These are phyloP conservation scores for Brachirus orientalis DNA, from an alignment of 2,113 vertebrate species.

Conservation along the genomic window DNA sequence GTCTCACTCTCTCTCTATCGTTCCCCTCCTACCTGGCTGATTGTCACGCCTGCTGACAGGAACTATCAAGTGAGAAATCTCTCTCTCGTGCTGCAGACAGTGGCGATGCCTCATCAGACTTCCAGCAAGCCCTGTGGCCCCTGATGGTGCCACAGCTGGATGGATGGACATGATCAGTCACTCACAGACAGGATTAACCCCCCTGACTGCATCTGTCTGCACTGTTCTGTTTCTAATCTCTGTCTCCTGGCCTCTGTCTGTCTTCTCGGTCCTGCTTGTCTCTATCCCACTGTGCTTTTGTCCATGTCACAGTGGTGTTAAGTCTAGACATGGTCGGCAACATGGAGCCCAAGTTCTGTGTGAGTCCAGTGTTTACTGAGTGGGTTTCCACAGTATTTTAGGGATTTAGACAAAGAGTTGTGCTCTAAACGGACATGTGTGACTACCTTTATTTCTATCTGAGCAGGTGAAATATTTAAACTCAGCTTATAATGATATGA, in stretches of 20 bases:
- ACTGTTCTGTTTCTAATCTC: slow-evolving; percentile 69
- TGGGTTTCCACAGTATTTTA: slow-evolving; percentile 20
- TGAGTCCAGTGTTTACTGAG: slow-evolving; percentile 52
- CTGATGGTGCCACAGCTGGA: slow-evolving; percentile 80
- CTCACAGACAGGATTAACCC: slow-evolving; percentile 81
- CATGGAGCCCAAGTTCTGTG: slow-evolving; percentile 37
- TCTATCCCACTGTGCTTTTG: slow-evolving; percentile 62
- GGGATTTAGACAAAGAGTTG: slow-evolving; percentile 21
- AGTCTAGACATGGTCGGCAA: slow-evolving; percentile 56
- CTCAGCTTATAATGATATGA: no score
- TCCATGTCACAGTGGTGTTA: slow-evolving; percentile 66
- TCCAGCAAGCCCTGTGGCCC: slow-evolving; percentile 77
- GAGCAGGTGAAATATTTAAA: slow-evolving; percentile 1
- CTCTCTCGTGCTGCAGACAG: slow-evolving; percentile 66
- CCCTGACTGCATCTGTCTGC: slow-evolving; percentile 62
- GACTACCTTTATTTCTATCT: no score
- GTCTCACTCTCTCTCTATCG: neutral
- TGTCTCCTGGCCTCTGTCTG: slow-evolving; percentile 69
- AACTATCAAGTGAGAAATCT: slow-evolving; percentile 67
- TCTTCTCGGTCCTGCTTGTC: slow-evolving; percentile 53
- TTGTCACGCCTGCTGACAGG: slow-evolving; percentile 58
- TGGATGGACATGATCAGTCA: slow-evolving; percentile 79
- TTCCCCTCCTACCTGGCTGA: slow-evolving; percentile 45
- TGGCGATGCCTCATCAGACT: slow-evolving; percentile 82
- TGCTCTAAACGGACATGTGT: slow-evolving; percentile 7